These are phyloP conservation scores for Apostichopus parvimensis DNA, from an alignment of 35 echinoderm and acorn worm species.

Conservation along the genomic window DNA sequence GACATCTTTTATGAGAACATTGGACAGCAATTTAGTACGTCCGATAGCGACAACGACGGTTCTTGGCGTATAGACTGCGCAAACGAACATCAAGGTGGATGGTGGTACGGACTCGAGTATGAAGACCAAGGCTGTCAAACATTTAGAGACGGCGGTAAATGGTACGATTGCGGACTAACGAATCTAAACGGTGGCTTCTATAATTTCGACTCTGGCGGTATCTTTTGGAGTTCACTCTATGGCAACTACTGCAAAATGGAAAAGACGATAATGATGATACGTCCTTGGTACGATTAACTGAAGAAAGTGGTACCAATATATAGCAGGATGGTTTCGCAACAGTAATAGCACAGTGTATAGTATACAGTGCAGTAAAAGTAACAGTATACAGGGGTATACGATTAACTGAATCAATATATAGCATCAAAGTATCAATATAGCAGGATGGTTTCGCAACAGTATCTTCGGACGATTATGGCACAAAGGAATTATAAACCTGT, in stretches of 20 bases:
- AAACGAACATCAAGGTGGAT: background rate
- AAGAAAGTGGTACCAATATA: too few relatives aligned
- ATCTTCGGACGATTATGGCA: too few relatives aligned
- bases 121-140: background rate
- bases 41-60: background rate
- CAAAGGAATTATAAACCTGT: too few relatives aligned
- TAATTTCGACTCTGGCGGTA: background rate
- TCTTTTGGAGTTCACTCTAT: background rate
- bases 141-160: background rate
- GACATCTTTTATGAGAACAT: background rate
- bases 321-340: too few relatives aligned
- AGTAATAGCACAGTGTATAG: too few relatives aligned
- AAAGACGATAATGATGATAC: background rate
- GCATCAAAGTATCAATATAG: too few relatives aligned
- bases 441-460: too few relatives aligned
- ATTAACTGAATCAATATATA: too few relatives aligned
- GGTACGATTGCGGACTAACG: background rate
- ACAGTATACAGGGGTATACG: too few relatives aligned
- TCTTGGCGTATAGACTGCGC: background rate
- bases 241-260: background rate
- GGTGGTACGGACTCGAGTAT: background rate
- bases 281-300: background rate
- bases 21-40: background rate
- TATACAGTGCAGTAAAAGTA: too few relatives aligned
- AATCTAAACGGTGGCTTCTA: background rate